Evolutionary conservation across 2,888 invertebrate genomes (phyloP).

Genomic region (Andrena camellia): DNA sequence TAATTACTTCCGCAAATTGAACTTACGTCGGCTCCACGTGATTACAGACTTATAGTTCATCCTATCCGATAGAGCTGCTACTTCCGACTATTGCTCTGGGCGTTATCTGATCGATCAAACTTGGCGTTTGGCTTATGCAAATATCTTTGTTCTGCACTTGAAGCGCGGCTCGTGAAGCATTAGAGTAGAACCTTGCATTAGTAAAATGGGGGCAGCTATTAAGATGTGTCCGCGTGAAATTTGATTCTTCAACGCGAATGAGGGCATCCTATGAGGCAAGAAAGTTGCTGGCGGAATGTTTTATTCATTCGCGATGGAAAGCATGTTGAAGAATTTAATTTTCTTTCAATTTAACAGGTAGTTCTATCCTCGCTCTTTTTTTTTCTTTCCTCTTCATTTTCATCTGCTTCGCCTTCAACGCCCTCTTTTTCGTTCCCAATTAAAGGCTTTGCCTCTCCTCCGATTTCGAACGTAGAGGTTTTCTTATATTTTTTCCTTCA

Average conservation of each 20-base stretch:
- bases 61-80: conserved; percentile 29
- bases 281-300: conserved; percentile 21
- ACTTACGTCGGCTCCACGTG: conserved; percentile 48
- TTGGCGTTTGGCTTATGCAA: not conserved
- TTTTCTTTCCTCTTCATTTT: not conserved
- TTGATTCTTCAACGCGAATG: not conserved
- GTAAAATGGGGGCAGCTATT: not conserved
- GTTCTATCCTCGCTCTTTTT: not conserved
- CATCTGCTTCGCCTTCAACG: not conserved
- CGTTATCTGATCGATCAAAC: conserved; percentile 39
- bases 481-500: conserved; percentile 35
- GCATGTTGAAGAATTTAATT: conserved; percentile 44
- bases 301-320: conserved; percentile 48
- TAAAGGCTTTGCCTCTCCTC: conserved; percentile 18
- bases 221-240: not conserved
- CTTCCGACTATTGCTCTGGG: conserved; percentile 43
- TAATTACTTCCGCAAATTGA: conserved; percentile 69
- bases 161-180: not conserved
- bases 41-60: conserved; percentile 44
- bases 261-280: conserved; percentile 4
- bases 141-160: conserved; percentile 1
- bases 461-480: conserved; percentile 36
- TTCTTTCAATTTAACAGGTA: conserved; percentile 39
- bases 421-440: conserved; percentile 19
- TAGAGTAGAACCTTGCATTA: not conserved